Evolutionary conservation across 2,113 vertebrate genomes (phyloP), one percentile per base, ranked within the genome.

Genomic region (Trematomus loennbergii): DNA sequence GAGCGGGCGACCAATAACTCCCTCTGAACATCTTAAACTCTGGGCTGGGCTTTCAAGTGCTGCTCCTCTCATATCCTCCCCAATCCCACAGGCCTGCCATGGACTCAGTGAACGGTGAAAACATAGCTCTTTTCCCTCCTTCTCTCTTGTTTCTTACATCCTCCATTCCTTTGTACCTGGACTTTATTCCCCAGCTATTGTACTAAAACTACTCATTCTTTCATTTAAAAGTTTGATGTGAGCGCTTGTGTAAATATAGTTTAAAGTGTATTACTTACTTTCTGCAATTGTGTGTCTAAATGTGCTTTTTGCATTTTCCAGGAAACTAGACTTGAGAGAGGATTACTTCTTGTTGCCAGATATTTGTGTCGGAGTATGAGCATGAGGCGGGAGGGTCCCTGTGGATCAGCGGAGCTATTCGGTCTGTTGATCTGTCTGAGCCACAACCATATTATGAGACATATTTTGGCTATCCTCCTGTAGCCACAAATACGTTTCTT

Each of bases 21-120:
- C 77, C 60, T 88, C 67, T 72, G 87, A 92, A 86, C 88, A 87
- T 91, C 79, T 91, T 82, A 81, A 89, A 90, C 85, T 90, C 78
- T 73, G 78, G 66, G 80, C 85, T 87, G 59, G 61, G 77, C 84
- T 90, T 92, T 91, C 75, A 91, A 90, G 87, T 82, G 62, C 64
- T 57, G 62, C 85, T 77, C 52, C 79, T 74, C 83, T 68, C 80
- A 82, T 73, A 83, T 83, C 66, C 74, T 40, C 67, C 59, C 66
- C 86, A 60, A 54, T 88, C 90, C 89, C 89, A 65, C 60, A 15
- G 80, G 88, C 68, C 72, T 60, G 62, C 60, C 75, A 62, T 18
- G 78, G 79, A 75, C 75, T 75, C 57, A 6, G 54, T 59, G 78
- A 81, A 73, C 5, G 2, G 68, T 69, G 61, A 72, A 87, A 82